Conservation (phyloP, 2,888 invertebrate genomes). For the Cistogaster globosa region DNA sequence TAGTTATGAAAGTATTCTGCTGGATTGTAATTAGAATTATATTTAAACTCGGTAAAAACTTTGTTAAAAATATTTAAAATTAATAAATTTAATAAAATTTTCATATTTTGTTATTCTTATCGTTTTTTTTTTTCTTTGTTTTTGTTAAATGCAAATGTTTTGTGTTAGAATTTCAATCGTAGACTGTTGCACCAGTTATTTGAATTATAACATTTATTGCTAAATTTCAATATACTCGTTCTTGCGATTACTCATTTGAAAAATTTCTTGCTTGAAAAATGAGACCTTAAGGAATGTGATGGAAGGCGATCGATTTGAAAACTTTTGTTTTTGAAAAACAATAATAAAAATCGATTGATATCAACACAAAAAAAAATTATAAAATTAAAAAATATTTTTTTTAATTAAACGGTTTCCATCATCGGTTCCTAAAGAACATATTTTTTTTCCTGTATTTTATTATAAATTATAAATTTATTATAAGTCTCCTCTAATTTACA, state of each 20-base stretch:
- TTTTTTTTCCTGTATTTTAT: no score
- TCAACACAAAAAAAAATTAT: no score
- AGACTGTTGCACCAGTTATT: constrained; percentile 47
- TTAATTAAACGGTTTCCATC: no score
- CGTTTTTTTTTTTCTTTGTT: constrained; percentile 1
- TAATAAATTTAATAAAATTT: constrained; percentile 19
- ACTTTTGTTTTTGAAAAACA: no score
- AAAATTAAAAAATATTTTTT: no score
- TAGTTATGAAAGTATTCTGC: not conserved
- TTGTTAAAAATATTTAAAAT: not conserved
- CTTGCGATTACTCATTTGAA: constrained; percentile 1
- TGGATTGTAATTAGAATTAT: constrained; percentile 9
- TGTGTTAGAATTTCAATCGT: constrained; percentile 38
- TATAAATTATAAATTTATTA: no score
- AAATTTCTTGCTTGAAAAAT: not conserved
- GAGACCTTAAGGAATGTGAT: no score
- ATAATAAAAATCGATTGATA: no score
- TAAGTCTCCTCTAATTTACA: no score
- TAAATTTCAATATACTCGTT: constrained; percentile 42
- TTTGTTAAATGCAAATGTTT: constrained; percentile 28
- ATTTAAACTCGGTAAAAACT: constrained; percentile 32
- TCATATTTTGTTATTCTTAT: constrained; percentile 32
- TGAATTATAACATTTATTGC: constrained; percentile 42
- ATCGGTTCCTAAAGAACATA: no score
- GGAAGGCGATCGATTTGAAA: no score